Evolutionary conservation across 92 coral and sea anemone species (phyloP).

Genomic region (Zoanthus solanderi): DNA sequence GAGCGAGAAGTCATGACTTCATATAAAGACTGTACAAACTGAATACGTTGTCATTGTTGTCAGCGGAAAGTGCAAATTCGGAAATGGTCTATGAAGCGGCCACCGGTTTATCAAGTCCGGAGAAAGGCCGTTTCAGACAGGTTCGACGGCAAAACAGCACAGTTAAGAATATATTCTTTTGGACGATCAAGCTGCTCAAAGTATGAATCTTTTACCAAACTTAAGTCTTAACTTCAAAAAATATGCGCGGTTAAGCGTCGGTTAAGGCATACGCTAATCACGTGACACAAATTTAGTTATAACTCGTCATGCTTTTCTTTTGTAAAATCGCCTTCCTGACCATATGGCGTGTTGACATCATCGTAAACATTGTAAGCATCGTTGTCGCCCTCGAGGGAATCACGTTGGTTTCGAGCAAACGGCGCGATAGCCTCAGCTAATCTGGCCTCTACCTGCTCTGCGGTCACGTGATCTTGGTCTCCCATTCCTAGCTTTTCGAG

Average conservation of each 20-base stretch:
- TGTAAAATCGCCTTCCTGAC: neutral
- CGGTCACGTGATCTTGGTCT: constrained; percentile 19
- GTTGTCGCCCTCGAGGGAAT: constrained; percentile 32
- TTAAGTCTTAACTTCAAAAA: neutral
- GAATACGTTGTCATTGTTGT: no score
- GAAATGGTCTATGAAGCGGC: no score
- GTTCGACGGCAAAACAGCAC: no score
- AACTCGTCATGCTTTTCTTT: constrained; percentile 23
- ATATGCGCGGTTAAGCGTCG: neutral
- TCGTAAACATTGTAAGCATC: constrained; percentile 31
- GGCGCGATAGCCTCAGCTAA: neutral
- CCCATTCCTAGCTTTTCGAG: constrained; percentile 18
- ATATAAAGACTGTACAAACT: no score
- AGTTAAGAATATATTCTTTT: no score
- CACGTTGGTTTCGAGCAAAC: constrained; percentile 25
- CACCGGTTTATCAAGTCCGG: no score
- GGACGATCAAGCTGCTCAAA: no score
- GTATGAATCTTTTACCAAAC: no score
- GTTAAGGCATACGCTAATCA: neutral
- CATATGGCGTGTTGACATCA: neutral
- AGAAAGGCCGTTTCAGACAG: no score
- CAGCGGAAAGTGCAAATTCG: no score
- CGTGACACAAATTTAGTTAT: neutral
- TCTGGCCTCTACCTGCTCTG: constrained; percentile 11
- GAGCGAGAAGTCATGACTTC: no score